A percentile compares a stretch with the other conserved stretches of the same genome.
These are phyloP conservation scores for Cerastis leucographa DNA, from an alignment of 2,888 invertebrate genomes.

Conservation along the genomic window DNA sequence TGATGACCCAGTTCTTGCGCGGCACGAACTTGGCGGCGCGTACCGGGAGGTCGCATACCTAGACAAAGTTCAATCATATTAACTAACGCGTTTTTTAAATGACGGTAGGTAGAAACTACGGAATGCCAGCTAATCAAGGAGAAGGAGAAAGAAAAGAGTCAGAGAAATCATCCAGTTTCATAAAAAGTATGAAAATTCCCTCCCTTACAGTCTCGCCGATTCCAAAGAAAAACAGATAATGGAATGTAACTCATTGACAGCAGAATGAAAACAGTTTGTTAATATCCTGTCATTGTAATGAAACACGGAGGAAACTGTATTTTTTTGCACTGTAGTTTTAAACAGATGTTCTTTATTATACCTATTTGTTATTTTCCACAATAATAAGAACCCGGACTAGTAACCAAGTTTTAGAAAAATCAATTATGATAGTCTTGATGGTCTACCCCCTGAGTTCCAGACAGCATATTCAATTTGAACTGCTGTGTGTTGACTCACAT, in stretches of 20 bases:
- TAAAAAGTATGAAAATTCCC: background rate
- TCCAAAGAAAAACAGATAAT: background rate
- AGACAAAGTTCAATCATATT: constrained; percentile 80
- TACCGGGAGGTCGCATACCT: constrained; percentile 99
- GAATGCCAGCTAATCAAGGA: background rate
- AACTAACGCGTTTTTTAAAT: background rate
- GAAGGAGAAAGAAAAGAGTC: no score
- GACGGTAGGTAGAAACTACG: no score
- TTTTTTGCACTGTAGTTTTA: constrained; percentile 10
- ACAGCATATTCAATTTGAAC: constrained; percentile 8
- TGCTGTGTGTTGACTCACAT: background rate
- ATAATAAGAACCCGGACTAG: background rate
- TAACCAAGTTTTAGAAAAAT: background rate
- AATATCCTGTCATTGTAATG: constrained; percentile 43
- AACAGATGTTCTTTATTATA: constrained; percentile 13
- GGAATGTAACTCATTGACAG: constrained; percentile 8
- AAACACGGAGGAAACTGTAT: constrained; percentile 4
- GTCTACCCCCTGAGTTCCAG: background rate
- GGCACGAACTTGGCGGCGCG: constrained; percentile 98
- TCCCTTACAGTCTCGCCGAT: background rate
- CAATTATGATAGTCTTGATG: background rate
- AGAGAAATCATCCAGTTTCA: no score
- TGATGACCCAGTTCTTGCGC: constrained; percentile 99
- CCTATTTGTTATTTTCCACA: background rate
- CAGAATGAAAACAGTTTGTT: constrained; percentile 24